Conservation (phyloP, 2,797 vertebrate genomes). For the Allobates femoralis region DNA sequence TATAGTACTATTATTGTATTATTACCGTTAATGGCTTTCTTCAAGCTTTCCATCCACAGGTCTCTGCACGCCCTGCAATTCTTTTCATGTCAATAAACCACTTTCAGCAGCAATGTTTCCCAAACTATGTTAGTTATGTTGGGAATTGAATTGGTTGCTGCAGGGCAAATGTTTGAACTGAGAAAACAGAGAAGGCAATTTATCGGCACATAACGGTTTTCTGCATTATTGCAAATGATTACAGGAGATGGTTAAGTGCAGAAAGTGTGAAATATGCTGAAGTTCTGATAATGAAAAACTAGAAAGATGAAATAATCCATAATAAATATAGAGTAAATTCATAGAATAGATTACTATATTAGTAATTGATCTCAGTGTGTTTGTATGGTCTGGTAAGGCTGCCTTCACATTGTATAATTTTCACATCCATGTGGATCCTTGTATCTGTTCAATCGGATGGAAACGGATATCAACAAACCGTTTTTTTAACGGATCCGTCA, state of each 20-base stretch:
- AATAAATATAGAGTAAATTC: no score
- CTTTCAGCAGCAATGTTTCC: background rate
- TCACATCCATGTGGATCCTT: no score
- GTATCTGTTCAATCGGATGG: no score
- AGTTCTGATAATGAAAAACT: background rate
- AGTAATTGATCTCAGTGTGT: no score
- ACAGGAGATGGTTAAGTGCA: background rate
- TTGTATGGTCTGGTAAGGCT: no score
- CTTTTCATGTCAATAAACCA: background rate
- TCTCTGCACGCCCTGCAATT: background rate
- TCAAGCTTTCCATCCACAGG: background rate
- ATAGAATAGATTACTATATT: no score
- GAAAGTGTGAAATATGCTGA: background rate
- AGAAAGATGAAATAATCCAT: background rate
- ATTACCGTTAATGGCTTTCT: background rate
- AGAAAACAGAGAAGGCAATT: background rate
- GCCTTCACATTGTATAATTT: no score
- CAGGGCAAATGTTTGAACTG: background rate
- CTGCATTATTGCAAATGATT: no score
- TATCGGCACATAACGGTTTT: background rate
- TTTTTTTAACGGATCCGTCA: no score
- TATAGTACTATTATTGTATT: background rate
- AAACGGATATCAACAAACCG: no score
- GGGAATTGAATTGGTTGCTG: background rate
- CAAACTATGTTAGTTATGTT: slow-evolving; percentile 2